These are phyloP conservation scores for Eugnorisma glareosa DNA, from an alignment of 2,888 invertebrate genomes.

Conservation along the genomic window DNA sequence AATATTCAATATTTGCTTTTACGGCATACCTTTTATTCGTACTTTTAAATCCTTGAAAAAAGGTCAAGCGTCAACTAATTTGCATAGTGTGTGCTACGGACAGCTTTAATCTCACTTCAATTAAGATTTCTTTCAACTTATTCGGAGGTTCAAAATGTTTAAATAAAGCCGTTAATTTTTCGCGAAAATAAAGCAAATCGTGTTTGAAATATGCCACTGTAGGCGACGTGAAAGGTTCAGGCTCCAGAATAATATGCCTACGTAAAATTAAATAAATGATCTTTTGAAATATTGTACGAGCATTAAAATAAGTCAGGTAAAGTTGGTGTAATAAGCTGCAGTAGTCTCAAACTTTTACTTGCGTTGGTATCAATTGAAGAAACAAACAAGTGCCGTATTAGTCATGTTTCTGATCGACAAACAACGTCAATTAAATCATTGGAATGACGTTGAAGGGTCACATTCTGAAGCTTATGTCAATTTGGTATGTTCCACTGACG, in stretches of 20 bases:
- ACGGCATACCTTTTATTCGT: constrained; percentile 58
- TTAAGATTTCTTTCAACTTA: constrained; percentile 55
- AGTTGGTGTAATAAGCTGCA: neutral
- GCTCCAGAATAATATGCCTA: neutral
- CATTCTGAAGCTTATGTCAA: constrained; percentile 47
- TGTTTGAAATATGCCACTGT: constrained; percentile 15
- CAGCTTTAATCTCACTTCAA: constrained; percentile 65
- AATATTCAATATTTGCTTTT: constrained; percentile 64
- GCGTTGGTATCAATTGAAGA: neutral
- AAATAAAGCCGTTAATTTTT: constrained; percentile 48
- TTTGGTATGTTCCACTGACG: constrained; percentile 46
- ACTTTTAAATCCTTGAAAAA: constrained; percentile 54
- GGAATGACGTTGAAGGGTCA: constrained; percentile 41
- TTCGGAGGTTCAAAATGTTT: constrained; percentile 21
- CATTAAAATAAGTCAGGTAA: neutral
- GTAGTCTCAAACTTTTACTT: neutral
- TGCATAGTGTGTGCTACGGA: constrained; percentile 64
- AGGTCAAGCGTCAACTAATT: constrained; percentile 61
- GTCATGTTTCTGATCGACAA: constrained; percentile 11
- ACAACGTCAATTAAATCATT: constrained; percentile 38
- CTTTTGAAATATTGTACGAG: neutral
- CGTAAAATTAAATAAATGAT: neutral
- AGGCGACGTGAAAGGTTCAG: neutral
- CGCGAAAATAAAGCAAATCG: constrained; percentile 33
- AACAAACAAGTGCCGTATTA: neutral